Evolutionary conservation across 2,888 invertebrate genomes (phyloP), one percentile per base, ranked within the genome.

Genomic region (Eupithecia subumbrata): DNA sequence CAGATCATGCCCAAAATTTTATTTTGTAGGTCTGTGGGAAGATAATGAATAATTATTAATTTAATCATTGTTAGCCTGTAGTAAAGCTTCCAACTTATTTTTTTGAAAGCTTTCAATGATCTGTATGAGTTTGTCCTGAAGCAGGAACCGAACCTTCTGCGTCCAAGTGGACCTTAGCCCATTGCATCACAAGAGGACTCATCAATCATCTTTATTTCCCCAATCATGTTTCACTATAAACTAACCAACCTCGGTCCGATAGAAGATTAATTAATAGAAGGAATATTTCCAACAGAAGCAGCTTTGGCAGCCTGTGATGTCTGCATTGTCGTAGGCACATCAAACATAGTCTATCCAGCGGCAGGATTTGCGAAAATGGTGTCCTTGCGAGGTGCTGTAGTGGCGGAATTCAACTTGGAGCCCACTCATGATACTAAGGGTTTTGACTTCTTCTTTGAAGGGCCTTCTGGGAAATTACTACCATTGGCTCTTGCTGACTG

Each of bases 281-380:
- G 67, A 71, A 16, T 72, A 63, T 25, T 73, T 89, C 91, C 45
- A 88, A 48, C 76, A 97, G 96, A 95, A 75, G 86, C 94, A 43
- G 96, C 96, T 76, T 95, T 98, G 84, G 94, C 96, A 64, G 89
- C 89, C 0, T 98, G 98, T 89, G 98, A 98, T 84, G 91, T 97
- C 3, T 98, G 97, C 85, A 90, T 98, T 60, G 96, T 98, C 22
- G 96, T 98, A 69, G 98, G 98, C 8, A 98, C 98, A 18, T 98
- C 98, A 0, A 97, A 98, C 0, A 96, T 97, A 0, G 98, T 98
- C 3, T 98, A 98, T 88, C 98, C 98, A 0, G 98, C 98, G 0
- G 97, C 98, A 8, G 97, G 97, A 97, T 98, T 98, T 92, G 98
- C 98, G 0, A 98, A 98, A 0, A 93, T 95, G 83, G 97, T 97